Conservation (phyloP, 2,113 vertebrate species). For the Nasalis larvatus region DNA sequence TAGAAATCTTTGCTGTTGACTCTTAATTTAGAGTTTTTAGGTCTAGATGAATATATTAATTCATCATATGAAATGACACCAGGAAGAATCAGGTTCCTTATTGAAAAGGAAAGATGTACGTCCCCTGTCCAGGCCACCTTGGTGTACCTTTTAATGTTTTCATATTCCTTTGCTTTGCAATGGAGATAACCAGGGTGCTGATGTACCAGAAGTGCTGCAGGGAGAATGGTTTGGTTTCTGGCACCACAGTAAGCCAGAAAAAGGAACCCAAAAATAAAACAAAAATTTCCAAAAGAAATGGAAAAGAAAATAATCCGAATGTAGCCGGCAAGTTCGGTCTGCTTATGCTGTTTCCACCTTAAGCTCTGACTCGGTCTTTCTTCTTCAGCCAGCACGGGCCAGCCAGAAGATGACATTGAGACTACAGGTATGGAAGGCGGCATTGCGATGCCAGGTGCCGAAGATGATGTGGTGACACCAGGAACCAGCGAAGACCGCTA, state of each 20-base stretch:
- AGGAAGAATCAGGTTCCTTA: not conserved
- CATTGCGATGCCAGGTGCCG: not conserved
- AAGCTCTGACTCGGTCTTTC: slow-evolving; percentile 54
- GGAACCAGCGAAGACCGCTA: not conserved
- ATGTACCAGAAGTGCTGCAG: not conserved
- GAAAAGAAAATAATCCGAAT: not conserved
- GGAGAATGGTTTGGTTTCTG: not conserved
- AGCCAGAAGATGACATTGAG: slow-evolving; percentile 73
- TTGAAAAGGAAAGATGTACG: not conserved
- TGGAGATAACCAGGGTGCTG: not conserved
- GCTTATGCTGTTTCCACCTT: not conserved
- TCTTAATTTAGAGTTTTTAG: not conserved
- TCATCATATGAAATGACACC: not conserved
- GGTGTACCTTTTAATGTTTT: not conserved
- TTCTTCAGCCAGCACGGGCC: slow-evolving; percentile 62
- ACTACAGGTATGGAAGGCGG: not conserved
- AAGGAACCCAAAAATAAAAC: not conserved
- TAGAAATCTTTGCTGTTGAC: not conserved
- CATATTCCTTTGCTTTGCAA: not conserved
- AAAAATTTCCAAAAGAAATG: not conserved
- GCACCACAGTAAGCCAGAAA: not conserved
- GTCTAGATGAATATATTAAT: not conserved
- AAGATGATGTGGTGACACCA: not conserved
- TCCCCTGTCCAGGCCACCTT: rapidly evolving
- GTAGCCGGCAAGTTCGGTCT: not conserved